Conservation (phyloP, 1,140 invertebrate genomes). For the Drosophila orosa region DNA sequence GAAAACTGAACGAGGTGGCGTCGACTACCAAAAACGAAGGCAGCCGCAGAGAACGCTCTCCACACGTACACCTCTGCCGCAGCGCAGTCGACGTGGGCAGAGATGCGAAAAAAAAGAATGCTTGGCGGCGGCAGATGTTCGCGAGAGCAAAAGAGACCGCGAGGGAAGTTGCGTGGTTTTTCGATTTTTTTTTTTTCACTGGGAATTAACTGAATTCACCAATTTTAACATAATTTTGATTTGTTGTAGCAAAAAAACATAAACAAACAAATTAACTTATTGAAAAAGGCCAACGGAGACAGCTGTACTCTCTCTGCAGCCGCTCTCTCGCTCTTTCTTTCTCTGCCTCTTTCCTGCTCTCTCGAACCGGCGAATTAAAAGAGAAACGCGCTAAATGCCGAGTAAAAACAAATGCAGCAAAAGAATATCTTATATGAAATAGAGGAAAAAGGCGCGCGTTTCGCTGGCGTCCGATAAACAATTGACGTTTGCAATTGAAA, state of each 20-base stretch:
- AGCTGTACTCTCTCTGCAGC: constrained; percentile 1
- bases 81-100: constrained; percentile 44
- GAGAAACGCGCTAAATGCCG: constrained; percentile 60
- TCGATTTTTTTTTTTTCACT: not conserved
- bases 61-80: constrained; percentile 24
- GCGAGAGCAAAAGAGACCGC: constrained; percentile 3
- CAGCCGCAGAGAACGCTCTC: constrained; percentile 22
- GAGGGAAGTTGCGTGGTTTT: constrained; percentile 11
- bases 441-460: constrained; percentile 63
- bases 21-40: constrained; percentile 51
- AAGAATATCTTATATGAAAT: constrained; percentile 44
- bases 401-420: constrained; percentile 78
- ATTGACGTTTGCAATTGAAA: not conserved
- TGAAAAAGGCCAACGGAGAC: constrained; percentile 1
- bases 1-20: constrained; percentile 68
- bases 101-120: constrained; percentile 41
- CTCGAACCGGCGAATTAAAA: constrained; percentile 58
- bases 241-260: constrained; percentile 2
- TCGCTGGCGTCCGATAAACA: constrained; percentile 24
- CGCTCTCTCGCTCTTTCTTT: constrained; percentile 16
- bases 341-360: not conserved
- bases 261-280: constrained; percentile 26
- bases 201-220: not conserved
- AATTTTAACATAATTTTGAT: not conserved
- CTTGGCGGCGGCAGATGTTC: constrained; percentile 41